Evolutionary conservation across 1,140 invertebrate species (phyloP), one percentile per base, ranked within the genome.

Genomic region (Belonocnema kinseyi): DNA sequence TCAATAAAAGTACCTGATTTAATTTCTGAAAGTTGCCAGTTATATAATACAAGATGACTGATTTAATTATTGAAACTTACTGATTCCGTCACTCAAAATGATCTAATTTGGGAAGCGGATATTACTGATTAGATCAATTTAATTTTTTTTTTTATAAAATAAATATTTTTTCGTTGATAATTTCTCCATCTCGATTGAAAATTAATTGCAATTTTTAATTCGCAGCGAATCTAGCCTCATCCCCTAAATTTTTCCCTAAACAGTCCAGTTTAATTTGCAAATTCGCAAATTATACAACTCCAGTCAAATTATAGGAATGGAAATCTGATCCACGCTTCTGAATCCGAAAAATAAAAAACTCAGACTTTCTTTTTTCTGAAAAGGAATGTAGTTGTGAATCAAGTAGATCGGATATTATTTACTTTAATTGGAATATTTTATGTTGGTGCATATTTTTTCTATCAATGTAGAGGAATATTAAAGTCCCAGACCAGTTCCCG

Each of bases 401-500:
- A 46, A 46, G 40, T 46, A 10, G 6, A 46, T 46, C 40, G 40
- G 10, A 33, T 61, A 61, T 33, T 66, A 66, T 66, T 66, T 66
- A 13, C 61, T 13, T 66, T 66, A 46, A 66, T 66, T 66, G 61
- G 61, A 14, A 66, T 66, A 66, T 66, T 66, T 40, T 2, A 40
- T 66, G 13, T 1, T 46, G 26, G 61, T 66, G 26, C 40, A 16
- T 40, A 14, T 66, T 66, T 66, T 66, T 66, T 66, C 5, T 66
- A 26, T 26, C 7, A 16, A 46, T n/a, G 61, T 40, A n/a, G 26
- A 66, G 40, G 14, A 66, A 80, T 76, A 77, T 83, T 77, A 79
- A 75, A 72, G 83, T 88, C 85, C 83, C 85, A 85, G 83, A 83
- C 80, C 82, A 83, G 87, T 88, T 86, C 66, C 82, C 85, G 84